Evolutionary conservation across 2,888 invertebrate genomes (phyloP).

Genomic region (Noctua fimbriata): DNA sequence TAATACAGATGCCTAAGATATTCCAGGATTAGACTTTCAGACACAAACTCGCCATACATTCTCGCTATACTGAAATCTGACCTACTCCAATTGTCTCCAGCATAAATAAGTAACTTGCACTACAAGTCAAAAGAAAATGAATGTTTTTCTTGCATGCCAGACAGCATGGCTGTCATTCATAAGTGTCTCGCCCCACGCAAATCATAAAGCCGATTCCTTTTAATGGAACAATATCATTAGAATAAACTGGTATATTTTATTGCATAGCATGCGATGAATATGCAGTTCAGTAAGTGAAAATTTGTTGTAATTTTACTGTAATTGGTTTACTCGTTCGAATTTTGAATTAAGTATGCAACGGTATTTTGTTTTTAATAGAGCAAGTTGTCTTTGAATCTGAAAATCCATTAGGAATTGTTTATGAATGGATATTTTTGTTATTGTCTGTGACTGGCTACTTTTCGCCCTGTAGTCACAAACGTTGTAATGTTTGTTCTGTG

Average conservation of each 20-base stretch:
- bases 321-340: background rate
- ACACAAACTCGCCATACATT: background rate
- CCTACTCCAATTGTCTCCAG: background rate
- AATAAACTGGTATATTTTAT: slow-evolving; percentile 10
- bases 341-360: background rate
- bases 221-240: slow-evolving; percentile 41
- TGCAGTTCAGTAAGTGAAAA: slow-evolving; percentile 14
- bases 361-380: background rate
- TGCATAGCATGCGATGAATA: slow-evolving; percentile 25
- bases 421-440: background rate
- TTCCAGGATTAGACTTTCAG: background rate
- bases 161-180: slow-evolving; percentile 48
- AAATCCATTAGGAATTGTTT: background rate
- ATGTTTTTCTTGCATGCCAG: slow-evolving; percentile 41
- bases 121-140: slow-evolving; percentile 38
- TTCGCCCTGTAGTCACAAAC: background rate
- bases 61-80: background rate
- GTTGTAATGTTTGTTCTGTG: background rate
- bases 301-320: background rate
- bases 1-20: background rate
- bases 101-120: background rate
- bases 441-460: background rate
- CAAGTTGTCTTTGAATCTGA: background rate
- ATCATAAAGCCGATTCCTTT: slow-evolving; percentile 50
- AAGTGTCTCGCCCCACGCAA: slow-evolving; percentile 52